phyloP scores from a whole-genome alignment of 2,113 vertebrate species.

The Uria lomvia region DNA sequence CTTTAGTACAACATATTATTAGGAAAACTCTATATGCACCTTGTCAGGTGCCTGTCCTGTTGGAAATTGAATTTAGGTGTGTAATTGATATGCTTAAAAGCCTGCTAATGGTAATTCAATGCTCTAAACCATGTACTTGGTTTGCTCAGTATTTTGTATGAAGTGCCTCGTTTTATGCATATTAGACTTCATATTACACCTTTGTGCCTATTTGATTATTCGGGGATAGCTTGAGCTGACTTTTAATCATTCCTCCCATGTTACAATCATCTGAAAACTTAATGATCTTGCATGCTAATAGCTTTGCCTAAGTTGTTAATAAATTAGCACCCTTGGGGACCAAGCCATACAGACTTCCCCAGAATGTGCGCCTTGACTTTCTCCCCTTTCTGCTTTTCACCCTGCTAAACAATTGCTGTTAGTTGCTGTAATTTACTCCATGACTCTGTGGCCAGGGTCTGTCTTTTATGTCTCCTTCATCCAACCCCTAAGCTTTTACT shows the following conservation, averaged over 20 bases:
- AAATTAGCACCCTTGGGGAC: neutral
- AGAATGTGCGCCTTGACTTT: neutral
- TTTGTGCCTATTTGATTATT: constrained; percentile 9
- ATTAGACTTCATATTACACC: neutral
- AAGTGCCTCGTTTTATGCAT: neutral
- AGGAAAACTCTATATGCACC: neutral
- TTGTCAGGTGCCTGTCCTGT: neutral
- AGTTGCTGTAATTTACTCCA: neutral
- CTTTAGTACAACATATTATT: neutral
- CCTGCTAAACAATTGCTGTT: neutral
- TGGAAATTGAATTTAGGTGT: neutral
- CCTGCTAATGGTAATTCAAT: neutral
- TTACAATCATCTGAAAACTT: neutral
- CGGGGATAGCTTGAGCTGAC: neutral
- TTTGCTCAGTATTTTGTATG: neutral
- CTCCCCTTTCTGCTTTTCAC: constrained; percentile 6
- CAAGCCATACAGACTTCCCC: neutral
- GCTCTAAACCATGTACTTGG: neutral
- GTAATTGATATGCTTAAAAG: constrained; percentile 35
- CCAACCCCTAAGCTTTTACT: neutral
- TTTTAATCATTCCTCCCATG: constrained; percentile 4
- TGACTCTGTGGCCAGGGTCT: neutral
- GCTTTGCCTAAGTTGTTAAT: constrained; percentile 4
- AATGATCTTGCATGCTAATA: neutral
- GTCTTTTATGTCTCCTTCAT: neutral